Evolutionary conservation across 2,113 vertebrate species (phyloP).

Genomic region (Illadopsis cleaveri): DNA sequence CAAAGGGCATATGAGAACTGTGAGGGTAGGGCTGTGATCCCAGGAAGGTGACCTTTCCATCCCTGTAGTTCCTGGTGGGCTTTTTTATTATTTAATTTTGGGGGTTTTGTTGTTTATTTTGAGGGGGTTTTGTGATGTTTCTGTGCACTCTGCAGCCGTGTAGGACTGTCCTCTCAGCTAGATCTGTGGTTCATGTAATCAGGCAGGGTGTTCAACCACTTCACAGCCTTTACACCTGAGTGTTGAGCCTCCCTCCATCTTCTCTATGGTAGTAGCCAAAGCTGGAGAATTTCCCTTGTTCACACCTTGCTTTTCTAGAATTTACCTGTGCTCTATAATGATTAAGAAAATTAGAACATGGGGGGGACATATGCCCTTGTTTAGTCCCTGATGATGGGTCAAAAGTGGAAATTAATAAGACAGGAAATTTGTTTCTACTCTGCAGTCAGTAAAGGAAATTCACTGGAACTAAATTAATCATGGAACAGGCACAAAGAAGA

Average conservation of each 20-base stretch:
- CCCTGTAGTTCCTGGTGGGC: neutral
- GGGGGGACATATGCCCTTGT: neutral
- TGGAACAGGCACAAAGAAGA: conserved; percentile 3
- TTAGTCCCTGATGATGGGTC: neutral
- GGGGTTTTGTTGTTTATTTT: neutral
- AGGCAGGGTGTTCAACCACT: neutral
- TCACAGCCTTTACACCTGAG: neutral
- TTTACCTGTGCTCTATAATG: neutral
- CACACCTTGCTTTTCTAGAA: neutral
- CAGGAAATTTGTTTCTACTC: conserved; percentile 22
- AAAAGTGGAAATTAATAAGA: conserved; percentile 13
- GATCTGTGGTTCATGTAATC: neutral
- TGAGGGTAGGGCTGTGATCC: neutral
- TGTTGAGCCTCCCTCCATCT: neutral
- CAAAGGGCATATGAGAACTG: neutral
- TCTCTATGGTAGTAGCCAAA: neutral
- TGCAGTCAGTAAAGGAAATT: conserved; percentile 39
- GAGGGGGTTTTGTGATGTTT: neutral
- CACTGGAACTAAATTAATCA: conserved; percentile 62
- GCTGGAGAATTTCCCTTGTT: neutral
- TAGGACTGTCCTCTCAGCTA: neutral
- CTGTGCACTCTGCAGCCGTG: neutral
- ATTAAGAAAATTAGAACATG: neutral
- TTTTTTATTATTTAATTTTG: neutral
- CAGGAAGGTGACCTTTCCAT: neutral